These are phyloP conservation scores for Cyclura pinguis DNA, from an alignment of 2,797 vertebrate genomes.

Conservation along the genomic window DNA sequence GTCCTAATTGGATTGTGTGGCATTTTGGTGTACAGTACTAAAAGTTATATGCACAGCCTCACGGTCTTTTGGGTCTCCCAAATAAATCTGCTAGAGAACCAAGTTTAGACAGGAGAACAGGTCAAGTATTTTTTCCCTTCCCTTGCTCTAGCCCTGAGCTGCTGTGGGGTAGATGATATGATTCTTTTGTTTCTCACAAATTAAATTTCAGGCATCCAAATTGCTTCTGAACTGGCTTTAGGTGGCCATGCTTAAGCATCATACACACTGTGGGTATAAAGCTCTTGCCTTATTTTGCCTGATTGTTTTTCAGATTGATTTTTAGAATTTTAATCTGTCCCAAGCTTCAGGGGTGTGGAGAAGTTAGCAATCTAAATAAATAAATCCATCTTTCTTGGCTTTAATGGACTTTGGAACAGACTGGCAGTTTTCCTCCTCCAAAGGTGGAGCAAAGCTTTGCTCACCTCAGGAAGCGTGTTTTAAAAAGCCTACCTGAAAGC, in stretches of 20 bases:
- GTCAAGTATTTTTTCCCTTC: not conserved
- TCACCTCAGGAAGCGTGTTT: not conserved
- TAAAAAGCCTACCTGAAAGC: not conserved
- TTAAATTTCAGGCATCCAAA: not conserved
- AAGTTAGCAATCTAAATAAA: not conserved
- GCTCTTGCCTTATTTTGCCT: not conserved
- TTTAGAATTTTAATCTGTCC: not conserved
- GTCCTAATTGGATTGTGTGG: not conserved
- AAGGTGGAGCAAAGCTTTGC: not conserved
- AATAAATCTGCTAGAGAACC: not conserved
- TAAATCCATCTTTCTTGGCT: not conserved
- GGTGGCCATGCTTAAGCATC: not conserved
- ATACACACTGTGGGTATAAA: not conserved
- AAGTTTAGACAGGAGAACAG: not conserved
- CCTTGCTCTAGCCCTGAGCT: not conserved
- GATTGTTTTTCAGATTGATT: not conserved
- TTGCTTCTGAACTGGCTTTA: not conserved
- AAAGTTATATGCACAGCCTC: too few relatives aligned
- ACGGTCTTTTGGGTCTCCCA: not conserved
- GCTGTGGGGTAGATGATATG: not conserved
- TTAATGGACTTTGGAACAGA: slow-evolving; percentile 25
- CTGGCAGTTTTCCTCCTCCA: not conserved
- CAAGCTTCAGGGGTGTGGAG: not conserved
- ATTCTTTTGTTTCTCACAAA: not conserved
- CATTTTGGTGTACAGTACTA: not conserved